Base-by-base conservation (phyloP, 2,113 vertebrate species). In the Tonatia bakeri region DNA sequence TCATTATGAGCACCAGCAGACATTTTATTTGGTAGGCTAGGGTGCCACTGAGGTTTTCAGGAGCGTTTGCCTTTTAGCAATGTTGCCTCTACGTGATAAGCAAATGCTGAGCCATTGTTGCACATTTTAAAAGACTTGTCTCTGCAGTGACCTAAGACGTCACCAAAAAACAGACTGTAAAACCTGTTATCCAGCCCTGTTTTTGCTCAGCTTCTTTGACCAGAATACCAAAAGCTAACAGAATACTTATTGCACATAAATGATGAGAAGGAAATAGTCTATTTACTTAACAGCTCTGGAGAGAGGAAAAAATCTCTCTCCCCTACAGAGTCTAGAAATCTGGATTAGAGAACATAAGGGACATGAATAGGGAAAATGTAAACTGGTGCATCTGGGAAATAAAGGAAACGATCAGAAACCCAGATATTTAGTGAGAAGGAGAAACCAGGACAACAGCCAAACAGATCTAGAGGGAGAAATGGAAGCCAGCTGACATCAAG, bases 401-500 rank as follows among this genome's bases (percentile, higher is more conserved):
- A 92, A 97, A 95, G 92, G 65, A 95, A 96, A 97, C 2, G 1
- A 96, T 94, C 93, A 95, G 96, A 97, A 97, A 94, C 88, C 96
- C 91, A 97, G 96, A 96, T 97, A 97, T 90, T 97, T 97, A 98
- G 95, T 97, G 95, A 97, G 69, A 98, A 95, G 93, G 83, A 97
- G 97, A 97, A 97, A 97, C 93, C 96, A 98, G 97, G 97, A 96
- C 93, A 96, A 91, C 91, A 94, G 93, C 87, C 94, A 91, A 90
- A 75, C 69, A 96, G 88, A 94, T 75, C 96, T 95, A 91, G 70
- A 83, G 82, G 73, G 89, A 96, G 83, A 94, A 65, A 89, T 69
- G 72, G 76, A 94, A 94, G 70, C 9, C 96, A 72, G 65, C 84
- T 96, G 81, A 70, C 79, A 89, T 56, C 54, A 72, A 89, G 86